Base-by-base conservation (phyloP, 2,888 invertebrate species). In the Athrips mouffetella region DNA sequence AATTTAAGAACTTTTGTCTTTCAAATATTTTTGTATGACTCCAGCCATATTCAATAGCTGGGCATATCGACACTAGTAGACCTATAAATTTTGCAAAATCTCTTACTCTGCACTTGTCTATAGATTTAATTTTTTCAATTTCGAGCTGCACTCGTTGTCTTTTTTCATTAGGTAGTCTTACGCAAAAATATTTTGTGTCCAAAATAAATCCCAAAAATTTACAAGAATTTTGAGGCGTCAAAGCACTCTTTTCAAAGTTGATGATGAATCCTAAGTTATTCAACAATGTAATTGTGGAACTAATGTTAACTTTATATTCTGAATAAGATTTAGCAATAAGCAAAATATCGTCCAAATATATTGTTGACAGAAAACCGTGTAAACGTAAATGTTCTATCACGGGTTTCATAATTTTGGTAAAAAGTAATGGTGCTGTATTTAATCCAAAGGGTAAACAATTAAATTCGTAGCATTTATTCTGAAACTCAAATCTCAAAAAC, bases 331-430 rank as follows among this genome's bases (percentile, higher is more conserved):
- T 16, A 15, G 10, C 30, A 8, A 30, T 30, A 8, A 30, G 3
- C 3, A 30, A n/a, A n/a, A 33, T 30, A 35, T 48, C 48, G 20
- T 48, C 48, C 8, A 42, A 21, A 23, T 48, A 48, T 16, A 35
- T 35, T n/a, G n/a, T n/a, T n/a, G n/a, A n/a, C n/a, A n/a, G n/a
- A n/a, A n/a, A n/a, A n/a, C n/a, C n/a, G n/a, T 7, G 35, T 35
- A 35, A 18, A 18, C 35, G 35, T 13, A 35, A 10, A 11, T 35
- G 18, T 35, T 35, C 35, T 13, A 35, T 16, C 7, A 35, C 16
- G 15, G 35, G 35, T 18, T 35, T 35, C 35, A 35, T 30, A 30
- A 30, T n/a, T n/a, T n/a, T n/a, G n/a, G n/a, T n/a, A n/a, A n/a
- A n/a, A n/a, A n/a, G n/a, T n/a, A n/a, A n/a, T n/a, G n/a, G n/a